These are phyloP conservation scores for Passerina amoena DNA, from an alignment of 2,113 vertebrate genomes.

Conservation along the genomic window DNA sequence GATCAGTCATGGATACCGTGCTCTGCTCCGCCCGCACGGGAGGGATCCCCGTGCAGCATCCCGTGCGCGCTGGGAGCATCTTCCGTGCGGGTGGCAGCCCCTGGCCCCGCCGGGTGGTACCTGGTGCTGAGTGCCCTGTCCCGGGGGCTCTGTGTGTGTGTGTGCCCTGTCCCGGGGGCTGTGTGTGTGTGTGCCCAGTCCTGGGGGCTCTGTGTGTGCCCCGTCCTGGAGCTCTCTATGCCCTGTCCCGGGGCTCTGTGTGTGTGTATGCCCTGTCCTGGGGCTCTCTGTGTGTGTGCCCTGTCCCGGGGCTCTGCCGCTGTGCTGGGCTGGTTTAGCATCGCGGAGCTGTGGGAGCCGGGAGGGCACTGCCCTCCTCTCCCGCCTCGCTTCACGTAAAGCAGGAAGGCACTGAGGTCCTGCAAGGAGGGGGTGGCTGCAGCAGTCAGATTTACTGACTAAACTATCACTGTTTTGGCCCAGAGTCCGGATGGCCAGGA, in stretches of 20 bases:
- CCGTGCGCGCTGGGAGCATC: accelerated
- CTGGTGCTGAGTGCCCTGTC: no score
- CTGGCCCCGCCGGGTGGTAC: neutral
- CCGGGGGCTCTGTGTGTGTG: no score
- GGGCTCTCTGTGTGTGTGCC: no score
- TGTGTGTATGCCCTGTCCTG: no score
- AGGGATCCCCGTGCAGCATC: neutral
- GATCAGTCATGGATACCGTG: accelerated
- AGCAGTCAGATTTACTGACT: neutral
- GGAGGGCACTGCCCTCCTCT: neutral
- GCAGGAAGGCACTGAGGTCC: accelerated
- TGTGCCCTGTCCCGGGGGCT: no score
- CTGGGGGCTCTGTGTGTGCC: no score
- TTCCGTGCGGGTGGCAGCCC: accelerated
- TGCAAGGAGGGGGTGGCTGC: neutral
- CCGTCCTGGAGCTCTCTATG: no score
- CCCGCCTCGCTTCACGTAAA: accelerated
- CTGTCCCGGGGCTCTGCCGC: accelerated
- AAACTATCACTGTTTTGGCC: accelerated
- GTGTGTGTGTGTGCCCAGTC: no score
- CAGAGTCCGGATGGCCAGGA: no score
- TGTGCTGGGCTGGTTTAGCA: accelerated
- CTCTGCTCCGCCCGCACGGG: neutral
- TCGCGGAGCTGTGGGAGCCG: neutral
- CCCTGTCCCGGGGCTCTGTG: no score